Conservation (phyloP, 2,113 vertebrate species). For the Puma concolor region DNA sequence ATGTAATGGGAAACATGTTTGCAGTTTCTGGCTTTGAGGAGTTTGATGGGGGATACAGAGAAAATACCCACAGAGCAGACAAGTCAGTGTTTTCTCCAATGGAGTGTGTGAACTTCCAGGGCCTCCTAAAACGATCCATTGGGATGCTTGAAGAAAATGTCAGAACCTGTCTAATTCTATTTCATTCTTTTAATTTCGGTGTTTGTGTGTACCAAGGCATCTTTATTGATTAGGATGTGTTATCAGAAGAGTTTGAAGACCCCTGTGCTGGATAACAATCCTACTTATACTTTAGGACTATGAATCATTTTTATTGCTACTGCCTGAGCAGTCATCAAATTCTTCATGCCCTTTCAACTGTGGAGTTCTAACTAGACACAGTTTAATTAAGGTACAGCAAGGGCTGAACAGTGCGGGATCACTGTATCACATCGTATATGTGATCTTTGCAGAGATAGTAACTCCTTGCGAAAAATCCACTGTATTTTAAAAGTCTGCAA, state of each 20-base stretch:
- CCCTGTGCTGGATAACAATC: neutral
- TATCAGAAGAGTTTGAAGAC: neutral
- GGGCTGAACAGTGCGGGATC: neutral
- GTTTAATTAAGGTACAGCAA: neutral
- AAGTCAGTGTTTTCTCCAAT: neutral
- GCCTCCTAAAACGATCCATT: neutral
- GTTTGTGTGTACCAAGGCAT: neutral
- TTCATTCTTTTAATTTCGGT: slow-evolving; percentile 10
- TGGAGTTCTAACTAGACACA: neutral
- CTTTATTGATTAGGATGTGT: neutral
- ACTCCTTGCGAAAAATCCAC: neutral
- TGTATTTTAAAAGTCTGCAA: slow-evolving; percentile 36
- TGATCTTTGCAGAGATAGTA: slow-evolving; percentile 24
- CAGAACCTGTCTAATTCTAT: neutral
- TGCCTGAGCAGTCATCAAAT: neutral
- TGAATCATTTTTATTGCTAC: neutral
- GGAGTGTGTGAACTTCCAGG: neutral
- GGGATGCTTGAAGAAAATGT: neutral
- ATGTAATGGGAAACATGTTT: neutral
- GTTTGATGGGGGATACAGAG: neutral
- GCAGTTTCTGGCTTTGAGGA: neutral
- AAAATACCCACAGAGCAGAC: neutral
- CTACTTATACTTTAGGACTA: neutral
- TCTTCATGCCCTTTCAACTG: neutral
- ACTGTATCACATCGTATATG: neutral